Conservation (phyloP, 2,888 invertebrate genomes). For the Thyatira batis region DNA sequence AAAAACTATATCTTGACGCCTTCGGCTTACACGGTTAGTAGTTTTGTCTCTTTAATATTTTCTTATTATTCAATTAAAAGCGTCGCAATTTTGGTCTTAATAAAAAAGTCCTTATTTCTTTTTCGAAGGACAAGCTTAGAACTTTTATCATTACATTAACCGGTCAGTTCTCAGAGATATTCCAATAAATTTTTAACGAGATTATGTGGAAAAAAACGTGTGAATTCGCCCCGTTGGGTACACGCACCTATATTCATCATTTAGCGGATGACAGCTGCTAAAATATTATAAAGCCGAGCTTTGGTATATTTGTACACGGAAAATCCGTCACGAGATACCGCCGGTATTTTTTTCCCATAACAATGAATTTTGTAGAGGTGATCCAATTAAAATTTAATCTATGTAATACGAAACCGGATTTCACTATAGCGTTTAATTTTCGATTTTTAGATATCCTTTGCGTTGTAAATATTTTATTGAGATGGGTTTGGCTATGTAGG, state of each 20-base stretch:
- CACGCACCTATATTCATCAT: neutral
- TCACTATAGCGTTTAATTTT: conserved; percentile 20
- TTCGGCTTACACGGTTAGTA: too few species aligned
- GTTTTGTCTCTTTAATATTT: too few species aligned
- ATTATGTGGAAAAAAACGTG: neutral
- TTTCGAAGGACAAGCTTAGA: too few species aligned
- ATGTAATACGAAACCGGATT: conserved; percentile 4
- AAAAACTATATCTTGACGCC: too few species aligned
- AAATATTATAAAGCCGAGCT: neutral
- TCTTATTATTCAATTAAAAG: too few species aligned
- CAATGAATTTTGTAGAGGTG: neutral
- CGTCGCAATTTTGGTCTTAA: too few species aligned
- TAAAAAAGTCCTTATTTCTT: too few species aligned
- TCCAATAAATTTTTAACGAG: neutral
- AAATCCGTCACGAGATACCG: neutral
- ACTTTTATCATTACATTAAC: too few species aligned
- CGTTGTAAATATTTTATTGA: too few species aligned
- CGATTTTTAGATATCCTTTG: too few species aligned
- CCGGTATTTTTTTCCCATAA: neutral
- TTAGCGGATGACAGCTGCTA: neutral
- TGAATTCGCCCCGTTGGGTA: neutral
- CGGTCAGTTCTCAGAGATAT: too few species aligned
- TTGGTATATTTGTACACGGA: neutral
- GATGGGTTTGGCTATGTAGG: too few species aligned
- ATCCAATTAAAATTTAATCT: neutral